Evolutionary conservation across 1,140 invertebrate genomes (phyloP).

Genomic region (Acromyrmex echinatior): DNA sequence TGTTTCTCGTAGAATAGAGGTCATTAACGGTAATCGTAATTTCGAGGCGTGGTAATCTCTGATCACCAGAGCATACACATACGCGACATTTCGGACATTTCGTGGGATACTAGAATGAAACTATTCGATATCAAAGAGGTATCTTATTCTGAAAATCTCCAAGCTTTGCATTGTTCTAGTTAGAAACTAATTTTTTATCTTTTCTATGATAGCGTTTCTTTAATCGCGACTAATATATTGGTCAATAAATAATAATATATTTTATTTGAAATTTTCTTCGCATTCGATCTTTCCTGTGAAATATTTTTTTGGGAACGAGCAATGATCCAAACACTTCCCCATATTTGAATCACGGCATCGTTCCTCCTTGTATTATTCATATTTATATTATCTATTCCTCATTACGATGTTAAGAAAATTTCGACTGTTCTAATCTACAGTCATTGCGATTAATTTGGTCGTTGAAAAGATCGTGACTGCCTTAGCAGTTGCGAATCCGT

Average conservation of each 20-base stretch:
- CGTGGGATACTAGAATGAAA: conserved; percentile 14
- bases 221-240: conserved; percentile 35
- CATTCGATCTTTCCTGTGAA: background rate
- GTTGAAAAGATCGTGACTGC: background rate
- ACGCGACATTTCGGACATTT: background rate
- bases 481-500: background rate
- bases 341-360: conserved; percentile 72
- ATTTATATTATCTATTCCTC: background rate
- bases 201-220: conserved; percentile 16
- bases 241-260: conserved; percentile 16
- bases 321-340: conserved; percentile 77
- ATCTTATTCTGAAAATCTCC: background rate
- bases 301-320: conserved; percentile 28
- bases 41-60: background rate
- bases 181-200: conserved; percentile 15
- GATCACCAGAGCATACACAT: background rate
- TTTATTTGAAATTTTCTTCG: background rate
- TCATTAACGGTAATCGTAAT: conserved; percentile 22
- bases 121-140: conserved; percentile 19
- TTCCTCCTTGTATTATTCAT: conserved; percentile 8
- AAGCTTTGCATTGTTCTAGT: background rate
- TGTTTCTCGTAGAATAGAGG: background rate
- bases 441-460: conserved; percentile 40
- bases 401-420: conserved; percentile 20
- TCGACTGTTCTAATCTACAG: conserved; percentile 26